Conservation (phyloP, 2,797 vertebrate species). For the Heterohyrax brucei region DNA sequence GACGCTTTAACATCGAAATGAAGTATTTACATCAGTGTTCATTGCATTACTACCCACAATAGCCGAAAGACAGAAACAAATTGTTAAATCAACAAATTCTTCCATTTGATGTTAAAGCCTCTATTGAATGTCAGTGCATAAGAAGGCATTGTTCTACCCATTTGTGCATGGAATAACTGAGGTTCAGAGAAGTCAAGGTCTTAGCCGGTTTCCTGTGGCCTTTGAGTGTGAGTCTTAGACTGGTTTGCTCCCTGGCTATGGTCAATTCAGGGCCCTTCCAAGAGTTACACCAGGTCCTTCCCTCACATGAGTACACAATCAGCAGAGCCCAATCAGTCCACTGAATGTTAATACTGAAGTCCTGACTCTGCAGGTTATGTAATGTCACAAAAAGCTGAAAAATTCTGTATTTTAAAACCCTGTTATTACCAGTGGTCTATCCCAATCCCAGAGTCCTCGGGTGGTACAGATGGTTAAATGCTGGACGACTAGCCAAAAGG, state of each 20-base stretch:
- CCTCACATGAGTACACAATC: rapidly evolving
- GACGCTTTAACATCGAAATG: no score
- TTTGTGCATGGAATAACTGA: neutral
- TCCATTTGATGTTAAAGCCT: neutral
- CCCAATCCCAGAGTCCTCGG: neutral
- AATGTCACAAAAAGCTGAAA: neutral
- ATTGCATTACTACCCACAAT: no score
- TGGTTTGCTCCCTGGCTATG: neutral
- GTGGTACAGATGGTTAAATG: neutral
- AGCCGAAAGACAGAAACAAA: no score
- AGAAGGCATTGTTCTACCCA: neutral
- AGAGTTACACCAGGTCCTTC: neutral
- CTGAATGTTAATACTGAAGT: rapidly evolving
- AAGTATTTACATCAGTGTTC: no score
- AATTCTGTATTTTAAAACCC: neutral
- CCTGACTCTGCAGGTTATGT: no score
- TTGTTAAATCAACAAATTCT: neutral
- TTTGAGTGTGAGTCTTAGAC: rapidly evolving
- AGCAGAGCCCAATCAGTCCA: rapidly evolving
- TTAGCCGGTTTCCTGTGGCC: neutral
- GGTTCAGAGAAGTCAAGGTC: neutral
- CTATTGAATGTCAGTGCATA: neutral
- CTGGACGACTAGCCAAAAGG: neutral
- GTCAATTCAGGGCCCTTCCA: neutral
- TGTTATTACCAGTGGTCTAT: rapidly evolving